Evolutionary conservation across 2,888 invertebrate species (phyloP).

Genomic region (Brachypalpus laphriformis): DNA sequence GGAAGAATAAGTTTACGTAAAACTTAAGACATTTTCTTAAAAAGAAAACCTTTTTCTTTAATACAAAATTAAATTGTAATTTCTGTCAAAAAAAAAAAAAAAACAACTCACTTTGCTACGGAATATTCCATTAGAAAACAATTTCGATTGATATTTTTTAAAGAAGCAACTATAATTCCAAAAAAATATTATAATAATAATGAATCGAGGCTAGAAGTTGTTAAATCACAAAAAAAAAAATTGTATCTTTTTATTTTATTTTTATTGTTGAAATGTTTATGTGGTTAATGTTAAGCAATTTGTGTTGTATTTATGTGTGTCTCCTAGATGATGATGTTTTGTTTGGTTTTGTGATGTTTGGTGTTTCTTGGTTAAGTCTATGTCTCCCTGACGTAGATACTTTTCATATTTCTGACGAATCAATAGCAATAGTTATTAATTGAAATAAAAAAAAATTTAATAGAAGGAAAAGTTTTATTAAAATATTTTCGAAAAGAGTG

Average conservation of each 20-base stretch:
- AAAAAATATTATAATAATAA: slow-evolving; percentile 29
- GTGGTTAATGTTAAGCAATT: not conserved
- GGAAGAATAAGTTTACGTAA: not conserved
- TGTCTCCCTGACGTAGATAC: slow-evolving; percentile 68
- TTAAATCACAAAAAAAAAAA: slow-evolving; percentile 38
- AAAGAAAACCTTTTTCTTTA: not conserved
- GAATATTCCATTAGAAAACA: slow-evolving; percentile 42
- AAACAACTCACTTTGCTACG: slow-evolving; percentile 61
- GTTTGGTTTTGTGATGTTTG: slow-evolving; percentile 8
- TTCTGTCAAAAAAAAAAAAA: slow-evolving; percentile 12
- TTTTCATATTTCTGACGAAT: slow-evolving; percentile 15
- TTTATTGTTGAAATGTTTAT: not conserved
- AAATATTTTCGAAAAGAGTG: slow-evolving; percentile 36
- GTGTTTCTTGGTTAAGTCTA: slow-evolving; percentile 42
- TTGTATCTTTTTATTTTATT: slow-evolving; percentile 2
- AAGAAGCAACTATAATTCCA: slow-evolving; percentile 62
- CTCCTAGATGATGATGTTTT: not conserved
- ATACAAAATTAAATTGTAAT: slow-evolving; percentile 2
- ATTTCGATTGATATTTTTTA: slow-evolving; percentile 45
- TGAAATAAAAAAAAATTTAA: slow-evolving; percentile 1
- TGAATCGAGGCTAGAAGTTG: slow-evolving; percentile 44
- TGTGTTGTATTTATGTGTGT: slow-evolving; percentile 5
- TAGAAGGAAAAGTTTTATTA: slow-evolving; percentile 1
- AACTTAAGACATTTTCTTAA: slow-evolving; percentile 1
- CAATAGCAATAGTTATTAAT: not conserved